These are phyloP conservation scores for Bubalus kerabau DNA, from an alignment of 2,113 vertebrate species.

Conservation along the genomic window DNA sequence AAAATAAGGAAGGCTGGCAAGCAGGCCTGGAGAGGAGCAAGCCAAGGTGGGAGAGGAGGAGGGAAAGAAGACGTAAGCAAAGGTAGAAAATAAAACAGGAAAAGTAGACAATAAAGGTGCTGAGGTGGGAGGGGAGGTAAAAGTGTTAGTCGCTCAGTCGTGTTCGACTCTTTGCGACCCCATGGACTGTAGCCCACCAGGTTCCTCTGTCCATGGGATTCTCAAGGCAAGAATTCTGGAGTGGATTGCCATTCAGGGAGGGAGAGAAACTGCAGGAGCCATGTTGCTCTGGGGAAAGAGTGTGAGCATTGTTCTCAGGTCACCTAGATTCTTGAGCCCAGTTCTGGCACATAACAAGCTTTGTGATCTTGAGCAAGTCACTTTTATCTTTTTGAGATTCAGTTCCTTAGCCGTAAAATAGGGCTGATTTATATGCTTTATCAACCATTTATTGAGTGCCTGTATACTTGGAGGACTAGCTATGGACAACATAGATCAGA, in stretches of 20 bases:
- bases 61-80: neutral
- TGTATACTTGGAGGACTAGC: neutral
- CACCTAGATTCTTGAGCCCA: neutral
- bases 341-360: neutral
- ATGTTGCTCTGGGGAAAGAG: neutral
- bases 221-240: neutral
- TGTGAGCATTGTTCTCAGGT: neutral
- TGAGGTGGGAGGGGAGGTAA: neutral
- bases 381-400: neutral
- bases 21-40: constrained; percentile 10
- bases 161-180: neutral
- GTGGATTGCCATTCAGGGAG: neutral
- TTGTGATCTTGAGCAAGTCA: neutral
- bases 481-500: neutral
- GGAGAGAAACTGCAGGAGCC: neutral
- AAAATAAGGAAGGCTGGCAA: constrained; percentile 22
- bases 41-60: neutral
- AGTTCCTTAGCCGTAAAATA: neutral
- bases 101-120: neutral
- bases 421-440: neutral
- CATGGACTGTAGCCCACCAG: neutral
- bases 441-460: neutral
- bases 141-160: neutral
- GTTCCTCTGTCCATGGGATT: neutral
- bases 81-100: neutral